phyloP scores from a whole-genome alignment of 2,888 invertebrate species.

The Lagria hirta region DNA sequence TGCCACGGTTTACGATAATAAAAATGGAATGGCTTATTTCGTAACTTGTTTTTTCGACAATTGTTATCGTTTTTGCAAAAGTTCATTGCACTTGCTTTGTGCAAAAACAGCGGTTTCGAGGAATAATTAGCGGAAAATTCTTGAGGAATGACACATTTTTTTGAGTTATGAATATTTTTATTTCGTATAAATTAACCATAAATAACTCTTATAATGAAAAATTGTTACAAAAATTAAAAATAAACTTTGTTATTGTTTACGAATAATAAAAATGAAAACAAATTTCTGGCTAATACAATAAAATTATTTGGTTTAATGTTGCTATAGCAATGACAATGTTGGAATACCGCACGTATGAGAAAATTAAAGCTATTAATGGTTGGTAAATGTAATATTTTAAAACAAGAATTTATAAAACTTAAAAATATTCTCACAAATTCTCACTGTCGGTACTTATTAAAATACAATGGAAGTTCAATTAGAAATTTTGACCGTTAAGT shows the following conservation, averaged over 20 bases:
- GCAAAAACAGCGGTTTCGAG: too few species aligned
- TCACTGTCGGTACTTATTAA: slow-evolving; percentile 13
- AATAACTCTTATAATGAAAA: slow-evolving; percentile 14
- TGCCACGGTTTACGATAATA: too few species aligned
- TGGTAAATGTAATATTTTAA: slow-evolving; percentile 18
- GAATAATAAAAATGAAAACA: background rate
- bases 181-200: slow-evolving; percentile 18
- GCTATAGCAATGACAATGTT: slow-evolving; percentile 11
- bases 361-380: slow-evolving; percentile 20
- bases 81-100: too few species aligned
- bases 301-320: slow-evolving; percentile 21
- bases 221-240: slow-evolving; percentile 15
- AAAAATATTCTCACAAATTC: slow-evolving; percentile 23
- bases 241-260: too few species aligned
- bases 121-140: too few species aligned
- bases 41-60: too few species aligned
- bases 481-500: slow-evolving; percentile 7
- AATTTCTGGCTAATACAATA: slow-evolving; percentile 3
- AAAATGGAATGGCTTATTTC: too few species aligned
- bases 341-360: slow-evolving; percentile 10
- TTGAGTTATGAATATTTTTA: too few species aligned
- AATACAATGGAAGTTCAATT: slow-evolving; percentile 26
- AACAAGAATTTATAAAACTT: slow-evolving; percentile 15
- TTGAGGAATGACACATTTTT: too few species aligned
- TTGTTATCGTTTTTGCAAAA: too few species aligned